These are phyloP conservation scores for Coccyzus lansbergi DNA, from an alignment of 2,797 vertebrate genomes.

Conservation along the genomic window DNA sequence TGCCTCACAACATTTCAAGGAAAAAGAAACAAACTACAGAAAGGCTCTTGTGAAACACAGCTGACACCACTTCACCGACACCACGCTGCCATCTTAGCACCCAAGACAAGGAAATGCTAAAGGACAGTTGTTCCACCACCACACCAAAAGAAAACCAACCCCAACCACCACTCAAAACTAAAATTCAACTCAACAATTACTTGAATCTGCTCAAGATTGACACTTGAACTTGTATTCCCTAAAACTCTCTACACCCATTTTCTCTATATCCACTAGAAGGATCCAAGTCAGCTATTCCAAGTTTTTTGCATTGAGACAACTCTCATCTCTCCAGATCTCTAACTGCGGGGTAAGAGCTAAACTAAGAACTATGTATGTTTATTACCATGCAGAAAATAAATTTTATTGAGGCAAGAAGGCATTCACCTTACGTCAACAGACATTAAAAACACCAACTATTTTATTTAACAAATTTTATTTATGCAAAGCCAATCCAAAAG, in stretches of 20 bases:
- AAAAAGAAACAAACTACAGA: background rate
- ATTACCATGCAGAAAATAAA: background rate
- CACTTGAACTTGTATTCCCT: background rate
- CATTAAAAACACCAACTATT: background rate
- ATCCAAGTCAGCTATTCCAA: background rate
- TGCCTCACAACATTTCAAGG: background rate
- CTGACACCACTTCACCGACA: background rate
- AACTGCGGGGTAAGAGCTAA: background rate
- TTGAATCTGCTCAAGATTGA: background rate
- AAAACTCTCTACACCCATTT: accelerated
- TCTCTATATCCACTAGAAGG: background rate
- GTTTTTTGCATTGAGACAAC: background rate
- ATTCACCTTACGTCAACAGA: background rate
- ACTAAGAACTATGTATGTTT: background rate
- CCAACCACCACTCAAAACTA: background rate
- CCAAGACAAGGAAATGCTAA: background rate
- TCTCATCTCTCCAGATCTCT: background rate
- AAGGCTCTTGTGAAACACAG: background rate
- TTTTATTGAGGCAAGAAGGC: background rate
- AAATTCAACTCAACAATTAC: background rate
- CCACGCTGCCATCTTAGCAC: accelerated
- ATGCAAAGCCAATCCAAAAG: conserved; percentile 73
- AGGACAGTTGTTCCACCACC: background rate
- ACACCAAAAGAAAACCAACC: too few species aligned
- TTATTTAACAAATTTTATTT: conserved; percentile 70